Evolutionary conservation across 2,888 invertebrate genomes (phyloP), one percentile per base, ranked within the genome.

Genomic region (Apomyelois bistriatella): DNA sequence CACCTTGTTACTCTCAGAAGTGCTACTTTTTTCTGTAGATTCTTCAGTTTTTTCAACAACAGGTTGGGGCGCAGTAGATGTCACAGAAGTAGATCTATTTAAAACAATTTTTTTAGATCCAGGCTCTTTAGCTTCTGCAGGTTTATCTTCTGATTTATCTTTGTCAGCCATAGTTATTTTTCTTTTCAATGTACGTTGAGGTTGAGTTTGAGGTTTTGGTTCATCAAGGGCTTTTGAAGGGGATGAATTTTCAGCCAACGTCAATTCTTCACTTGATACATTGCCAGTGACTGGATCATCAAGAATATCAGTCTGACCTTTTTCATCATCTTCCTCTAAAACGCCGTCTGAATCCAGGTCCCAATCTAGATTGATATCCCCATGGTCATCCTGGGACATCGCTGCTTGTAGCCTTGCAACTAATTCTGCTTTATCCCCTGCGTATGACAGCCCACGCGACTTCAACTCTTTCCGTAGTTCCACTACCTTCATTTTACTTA

Each of bases 401-500:
- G 93, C 91, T 13, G 80, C 64, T 72, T 95, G 94, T 47, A 97
- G 91, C 64, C 97, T 92, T 61, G 95, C 94, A 40, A 95, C 90
- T 51, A 97, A 88, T 70, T 97, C 97, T 41, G 91, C 94, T 91
- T 97, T 97, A 76, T 96, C 96, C 4, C 97, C 97, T 48, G 93
- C 85, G 7, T 93, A 91, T 10, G 93, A 85, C 17, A 97, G 85
- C 16, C 95, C 96, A 70, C 96, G 93, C 58, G 93, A 85, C 81
- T 97, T 97, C 52, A 97, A 81, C 77, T 96, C 96, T 66, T 94
- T 93, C 69, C 95, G 95, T 64, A 97, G 87, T 79, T 97, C 97
- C 10, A 96, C 94, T 35, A 97, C 97, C 94, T 97, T 83, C 68
- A 91, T 76, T 77, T 90, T 89, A 55, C 61, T 76, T n/a, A 86